Percentiles rank a stretch among this genome's conserved stretches.
These are phyloP conservation scores for Clepsis dumicolana DNA, from an alignment of 2,888 invertebrate genomes.

Conservation along the genomic window DNA sequence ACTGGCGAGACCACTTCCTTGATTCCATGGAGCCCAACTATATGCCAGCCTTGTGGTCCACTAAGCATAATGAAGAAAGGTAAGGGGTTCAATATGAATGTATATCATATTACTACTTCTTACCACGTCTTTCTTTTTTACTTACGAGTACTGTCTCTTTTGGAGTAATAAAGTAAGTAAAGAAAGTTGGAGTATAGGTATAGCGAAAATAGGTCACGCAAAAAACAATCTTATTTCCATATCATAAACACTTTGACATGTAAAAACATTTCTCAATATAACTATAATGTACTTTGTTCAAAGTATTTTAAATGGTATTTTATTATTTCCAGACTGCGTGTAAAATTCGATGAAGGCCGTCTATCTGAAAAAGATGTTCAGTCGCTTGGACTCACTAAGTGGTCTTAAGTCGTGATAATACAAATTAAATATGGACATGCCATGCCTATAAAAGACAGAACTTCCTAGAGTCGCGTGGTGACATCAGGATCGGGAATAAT, in stretches of 20 bases:
- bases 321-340: slow-evolving; percentile 71
- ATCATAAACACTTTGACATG: no score
- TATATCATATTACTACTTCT: no score
- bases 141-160: no score
- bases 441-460: no score
- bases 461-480: background rate
- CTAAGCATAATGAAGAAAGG: slow-evolving; percentile 90
- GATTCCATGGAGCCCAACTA: slow-evolving; percentile 89
- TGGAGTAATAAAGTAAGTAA: no score
- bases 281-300: background rate
- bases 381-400: slow-evolving; percentile 55
- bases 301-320: background rate
- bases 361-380: slow-evolving; percentile 71
- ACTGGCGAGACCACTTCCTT: slow-evolving; percentile 93
- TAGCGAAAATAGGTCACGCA: no score
- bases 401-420: background rate
- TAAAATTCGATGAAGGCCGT: slow-evolving; percentile 82
- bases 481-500: background rate
- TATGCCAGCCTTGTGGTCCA: slow-evolving; percentile 92
- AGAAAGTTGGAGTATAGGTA: no score
- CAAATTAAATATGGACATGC: background rate
- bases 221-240: no score
- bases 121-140: no score
- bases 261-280: no score
- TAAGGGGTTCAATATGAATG: slow-evolving; percentile 48